phyloP scores from a whole-genome alignment of 2,888 invertebrate species.

The Troides oblongomaculatus region DNA sequence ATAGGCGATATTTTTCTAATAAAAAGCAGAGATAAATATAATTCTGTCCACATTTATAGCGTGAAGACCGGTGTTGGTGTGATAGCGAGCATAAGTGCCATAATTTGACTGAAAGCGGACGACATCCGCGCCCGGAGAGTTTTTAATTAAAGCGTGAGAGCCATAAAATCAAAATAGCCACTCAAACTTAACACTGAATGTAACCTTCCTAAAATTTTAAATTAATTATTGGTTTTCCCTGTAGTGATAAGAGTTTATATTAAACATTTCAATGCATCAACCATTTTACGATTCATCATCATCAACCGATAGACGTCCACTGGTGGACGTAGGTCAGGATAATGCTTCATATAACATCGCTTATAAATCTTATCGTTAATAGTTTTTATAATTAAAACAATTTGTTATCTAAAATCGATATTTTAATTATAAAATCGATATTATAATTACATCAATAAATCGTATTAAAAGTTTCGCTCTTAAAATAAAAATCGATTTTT shows the following conservation, averaged over 20 bases:
- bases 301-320: too few relatives aligned
- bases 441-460: too few relatives aligned
- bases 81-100: constrained; percentile 30
- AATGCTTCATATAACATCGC: background rate
- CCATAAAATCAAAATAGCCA: constrained; percentile 54
- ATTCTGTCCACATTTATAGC: constrained; percentile 5
- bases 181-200: constrained; percentile 41
- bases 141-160: constrained; percentile 53
- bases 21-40: constrained; percentile 9
- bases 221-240: constrained; percentile 20
- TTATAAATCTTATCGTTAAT: background rate
- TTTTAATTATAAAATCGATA: too few relatives aligned
- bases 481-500: too few relatives aligned
- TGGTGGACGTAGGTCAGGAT: background rate
- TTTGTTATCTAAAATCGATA: too few relatives aligned
- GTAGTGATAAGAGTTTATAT: constrained; percentile 9
- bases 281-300: background rate
- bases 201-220: constrained; percentile 31
- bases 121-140: constrained; percentile 40
- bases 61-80: constrained; percentile 14
- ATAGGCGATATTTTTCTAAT: background rate
- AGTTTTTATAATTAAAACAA: background rate
- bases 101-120: constrained; percentile 40
- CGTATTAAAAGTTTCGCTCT: too few relatives aligned
- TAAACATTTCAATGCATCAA: constrained; percentile 5